These are phyloP conservation scores for Setophaga coronata DNA, from an alignment of 2,113 vertebrate genomes.

Conservation along the genomic window DNA sequence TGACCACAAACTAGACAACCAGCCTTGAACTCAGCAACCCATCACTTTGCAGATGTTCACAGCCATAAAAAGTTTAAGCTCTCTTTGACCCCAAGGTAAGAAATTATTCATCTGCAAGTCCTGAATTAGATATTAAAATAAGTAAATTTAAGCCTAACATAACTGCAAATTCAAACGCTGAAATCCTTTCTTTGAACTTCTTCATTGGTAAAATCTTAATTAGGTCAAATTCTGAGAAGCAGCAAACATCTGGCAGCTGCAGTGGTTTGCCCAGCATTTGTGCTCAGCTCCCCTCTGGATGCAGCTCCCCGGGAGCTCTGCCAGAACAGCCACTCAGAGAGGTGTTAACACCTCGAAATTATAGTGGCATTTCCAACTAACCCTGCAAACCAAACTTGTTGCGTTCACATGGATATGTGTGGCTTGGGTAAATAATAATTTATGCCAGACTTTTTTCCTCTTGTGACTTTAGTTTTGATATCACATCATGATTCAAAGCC, in stretches of 20 bases:
- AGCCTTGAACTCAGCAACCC: not conserved
- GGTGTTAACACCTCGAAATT: slow-evolving; percentile 35
- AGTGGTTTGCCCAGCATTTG: not conserved
- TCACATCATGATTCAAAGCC: slow-evolving; percentile 95
- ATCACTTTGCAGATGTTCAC: not conserved
- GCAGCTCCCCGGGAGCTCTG: not conserved
- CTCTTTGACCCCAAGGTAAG: not conserved
- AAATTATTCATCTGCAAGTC: not conserved
- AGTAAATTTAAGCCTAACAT: not conserved
- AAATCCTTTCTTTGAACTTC: not conserved
- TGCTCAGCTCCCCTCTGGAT: not conserved
- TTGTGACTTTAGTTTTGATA: slow-evolving; percentile 91
- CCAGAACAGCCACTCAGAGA: not conserved
- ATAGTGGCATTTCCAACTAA: slow-evolving; percentile 39
- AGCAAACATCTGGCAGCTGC: not conserved
- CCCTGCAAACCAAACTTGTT: slow-evolving; percentile 63
- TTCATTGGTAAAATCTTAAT: not conserved
- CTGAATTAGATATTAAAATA: not conserved
- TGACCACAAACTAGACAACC: not conserved
- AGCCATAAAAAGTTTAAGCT: not conserved
- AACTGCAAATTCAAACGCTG: not conserved
- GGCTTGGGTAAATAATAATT: slow-evolving; percentile 82
- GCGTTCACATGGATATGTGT: not conserved
- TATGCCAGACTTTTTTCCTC: slow-evolving; percentile 83
- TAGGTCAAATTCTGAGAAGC: not conserved